Evolutionary conservation across 1,140 invertebrate species (phyloP), one percentile per base, ranked within the genome.

Genomic region (Drosophila ambigua): DNA sequence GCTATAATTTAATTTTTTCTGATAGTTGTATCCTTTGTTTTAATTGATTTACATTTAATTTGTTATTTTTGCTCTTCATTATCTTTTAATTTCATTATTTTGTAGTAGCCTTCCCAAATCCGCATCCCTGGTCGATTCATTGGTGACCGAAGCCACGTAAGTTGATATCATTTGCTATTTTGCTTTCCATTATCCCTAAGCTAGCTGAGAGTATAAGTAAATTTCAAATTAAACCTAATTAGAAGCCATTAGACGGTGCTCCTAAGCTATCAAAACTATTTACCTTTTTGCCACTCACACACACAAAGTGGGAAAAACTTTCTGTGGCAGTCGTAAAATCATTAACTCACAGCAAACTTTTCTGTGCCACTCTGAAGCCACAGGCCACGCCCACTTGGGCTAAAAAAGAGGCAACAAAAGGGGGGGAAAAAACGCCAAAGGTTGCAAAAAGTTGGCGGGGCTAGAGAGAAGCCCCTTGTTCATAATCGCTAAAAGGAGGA

Each of bases 81-180:
- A 41, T 44, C 26, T 26, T 66, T 58, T 60, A 49, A 45, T 67
- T 43, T 62, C 4, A 31, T 54, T 66, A 39, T 59, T 77, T 71
- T 63, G 9, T 76, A 77, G 41, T 85, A 87, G 83, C 44, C 31
- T 77, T 9, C 76, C 83, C 57, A 82, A 79, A 52, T 77, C 84
- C 35, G 16, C 45, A 49, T 88, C 77, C 45, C 45, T 91, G 53
- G 90, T 91, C 79, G 85, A 91, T 72, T 91, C 90, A 46, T 60
- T 91, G 45, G 74, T 91, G 45, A 81, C 45, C 61, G 90, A 91
- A 79, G 90, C 90, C 69, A 84, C 90, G 90, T 91, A 90, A 91
- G 90, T 91, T 59, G 6, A 0, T 44, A 31, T 54, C 48, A 53
- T 50, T 57, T 46, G 71, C 2, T 20, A 20, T 20, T 20, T 20